phyloP scores from a whole-genome alignment of 2,797 vertebrate species.

The Anguilla marmorata region DNA sequence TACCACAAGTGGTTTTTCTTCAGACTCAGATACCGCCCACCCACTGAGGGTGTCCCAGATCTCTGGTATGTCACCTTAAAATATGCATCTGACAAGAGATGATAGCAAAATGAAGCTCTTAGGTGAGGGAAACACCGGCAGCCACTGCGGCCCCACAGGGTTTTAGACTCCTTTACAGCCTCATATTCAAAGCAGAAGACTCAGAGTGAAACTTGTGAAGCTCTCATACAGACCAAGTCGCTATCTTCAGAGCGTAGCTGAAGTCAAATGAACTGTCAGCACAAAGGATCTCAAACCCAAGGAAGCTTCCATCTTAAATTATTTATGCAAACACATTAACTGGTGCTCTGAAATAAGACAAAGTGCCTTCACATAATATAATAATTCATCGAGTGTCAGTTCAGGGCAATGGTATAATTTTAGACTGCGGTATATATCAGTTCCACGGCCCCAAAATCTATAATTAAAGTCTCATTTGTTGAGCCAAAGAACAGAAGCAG shows the following conservation, averaged over 20 bases:
- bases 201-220: not conserved
- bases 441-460: constrained; percentile 7
- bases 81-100: not conserved
- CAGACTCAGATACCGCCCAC: not conserved
- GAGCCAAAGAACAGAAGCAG: constrained; percentile 2
- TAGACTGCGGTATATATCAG: constrained; percentile 2
- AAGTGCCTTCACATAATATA: constrained; percentile 8
- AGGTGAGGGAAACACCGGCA: not conserved
- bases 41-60: not conserved
- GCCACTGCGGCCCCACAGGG: not conserved
- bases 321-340: constrained; percentile 24
- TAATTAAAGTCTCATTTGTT: constrained; percentile 21
- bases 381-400: constrained; percentile 11
- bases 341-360: constrained; percentile 16
- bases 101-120: not conserved
- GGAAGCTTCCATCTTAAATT: constrained; percentile 17
- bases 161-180: not conserved
- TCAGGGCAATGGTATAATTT: not conserved
- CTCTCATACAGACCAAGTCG: not conserved
- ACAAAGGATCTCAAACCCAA: constrained; percentile 6
- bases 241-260: not conserved
- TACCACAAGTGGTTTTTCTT: not conserved
- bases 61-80: not conserved
- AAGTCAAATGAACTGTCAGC: not conserved
- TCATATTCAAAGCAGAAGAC: not conserved